Conservation (phyloP, 2,113 vertebrate genomes). For the Etheostoma cragini region DNA sequence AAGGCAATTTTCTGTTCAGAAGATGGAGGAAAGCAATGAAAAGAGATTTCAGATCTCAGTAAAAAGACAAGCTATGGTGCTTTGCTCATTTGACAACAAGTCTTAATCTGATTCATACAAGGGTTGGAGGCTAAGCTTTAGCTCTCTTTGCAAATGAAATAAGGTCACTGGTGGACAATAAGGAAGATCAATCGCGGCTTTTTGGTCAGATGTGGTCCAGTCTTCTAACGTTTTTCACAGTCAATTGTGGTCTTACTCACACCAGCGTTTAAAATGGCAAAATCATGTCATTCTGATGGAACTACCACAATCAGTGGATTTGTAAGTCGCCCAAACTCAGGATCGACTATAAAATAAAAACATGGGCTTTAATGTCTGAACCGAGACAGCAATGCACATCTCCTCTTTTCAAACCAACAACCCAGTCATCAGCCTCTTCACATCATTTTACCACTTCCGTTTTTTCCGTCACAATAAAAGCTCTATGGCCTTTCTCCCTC, state of each 20-base stretch:
- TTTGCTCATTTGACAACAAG: conserved; percentile 18
- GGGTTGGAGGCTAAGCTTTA: background rate
- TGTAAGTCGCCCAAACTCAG: too few species aligned
- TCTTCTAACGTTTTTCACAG: background rate
- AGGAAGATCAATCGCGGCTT: background rate
- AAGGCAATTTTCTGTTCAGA: conserved; percentile 50
- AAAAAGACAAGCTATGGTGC: conserved; percentile 7
- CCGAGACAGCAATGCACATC: too few species aligned
- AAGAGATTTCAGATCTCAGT: conserved; percentile 32
- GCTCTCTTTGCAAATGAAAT: conserved; percentile 11
- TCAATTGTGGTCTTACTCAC: background rate
- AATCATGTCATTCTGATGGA: background rate
- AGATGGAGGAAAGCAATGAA: conserved; percentile 11
- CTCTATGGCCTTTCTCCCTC: too few species aligned
- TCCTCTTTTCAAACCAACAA: too few species aligned
- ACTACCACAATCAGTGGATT: background rate
- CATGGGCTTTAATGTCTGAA: too few species aligned
- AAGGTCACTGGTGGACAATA: background rate
- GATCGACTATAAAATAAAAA: too few species aligned
- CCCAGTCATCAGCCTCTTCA: too few species aligned
- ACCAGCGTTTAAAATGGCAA: background rate
- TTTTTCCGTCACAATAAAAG: too few species aligned
- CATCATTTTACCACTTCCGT: too few species aligned
- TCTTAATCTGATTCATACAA: conserved; percentile 29
- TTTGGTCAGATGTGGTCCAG: background rate